Evolutionary conservation across 2,797 vertebrate species (phyloP), one percentile per base, ranked within the genome.

Genomic region (Enteromius unitaeniatus): DNA sequence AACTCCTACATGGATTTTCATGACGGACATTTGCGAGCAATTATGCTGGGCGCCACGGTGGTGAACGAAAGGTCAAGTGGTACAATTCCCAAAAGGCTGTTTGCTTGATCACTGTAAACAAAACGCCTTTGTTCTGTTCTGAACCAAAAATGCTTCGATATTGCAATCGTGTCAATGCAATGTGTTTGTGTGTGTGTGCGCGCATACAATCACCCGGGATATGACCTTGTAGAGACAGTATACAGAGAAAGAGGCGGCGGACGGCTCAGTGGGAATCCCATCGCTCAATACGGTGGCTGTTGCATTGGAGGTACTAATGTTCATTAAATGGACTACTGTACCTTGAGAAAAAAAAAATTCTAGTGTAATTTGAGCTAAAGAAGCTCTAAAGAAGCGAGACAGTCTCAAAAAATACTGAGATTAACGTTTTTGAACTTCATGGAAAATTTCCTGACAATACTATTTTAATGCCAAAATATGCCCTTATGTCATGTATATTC

Each of bases 31-130:
- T 86, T 89, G 86, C 70, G 78, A 88, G 79, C 79, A 92, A 88
- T 90, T 87, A 89, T 10, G 1, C 7, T 17, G 79, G 34, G 26
- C 17, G 47, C 28, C 75, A 26, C 14, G 53, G 47, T 64, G 72
- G 83, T 84, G 88, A 86, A 89, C 47, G 79, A 89, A 79, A 92
- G 89, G 90, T 92, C 86, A 91, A 90, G 84, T 75, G 72, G 82
- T 86, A 88, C 58, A 23, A 82, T 81, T 89, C 85, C 82, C 86
- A 87, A 89, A 76, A 55, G 47, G 28, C 37, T 58, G 73, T 21
- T 70, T 65, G 28, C 21, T 17, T 73, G 69, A 85, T 47, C 60
- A 26, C 17, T 68, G 72, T 26, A 76, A 75, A 81, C 78, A 65
- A 60, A 55, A 68, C 37, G 37, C 88, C 89, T 91, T 88, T 85